Base-by-base conservation (phyloP, 2,113 vertebrate genomes). In the Corythornis madagascariensis region DNA sequence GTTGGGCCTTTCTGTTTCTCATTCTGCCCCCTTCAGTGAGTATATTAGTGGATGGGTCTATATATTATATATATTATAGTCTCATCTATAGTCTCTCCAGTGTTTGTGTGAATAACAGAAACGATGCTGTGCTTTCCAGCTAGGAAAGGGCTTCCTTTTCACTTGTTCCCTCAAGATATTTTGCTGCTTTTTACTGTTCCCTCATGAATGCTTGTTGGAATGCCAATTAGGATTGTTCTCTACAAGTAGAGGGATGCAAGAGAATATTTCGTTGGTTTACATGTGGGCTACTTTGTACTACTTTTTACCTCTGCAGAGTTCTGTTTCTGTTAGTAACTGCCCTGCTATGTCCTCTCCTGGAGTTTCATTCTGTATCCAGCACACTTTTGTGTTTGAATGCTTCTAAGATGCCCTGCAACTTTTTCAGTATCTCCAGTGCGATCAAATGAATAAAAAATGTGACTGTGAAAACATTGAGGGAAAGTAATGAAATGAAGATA, bases 401-500 rank as follows among this genome's bases (percentile, higher is more conserved):
- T 84, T 84, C 0, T 10, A 85, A 63, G 28, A 61, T 83, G 42
- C 21, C 33, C 38, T 69, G 42, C 60, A 94, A 74, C n/a, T 78
- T 90, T 71, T 90, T 71, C 56, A 50, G 12, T 50, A 42, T 64
- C 65, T 75, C 33, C 66, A 89, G n/a, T 57, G 33, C 38, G 67
- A 84, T 76, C 71, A 50, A 72, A 70, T 26, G 12, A 70, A 70
- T 83, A 63, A 40, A 91, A 79, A 91, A 86, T 60, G 13, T 86
- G 25, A 55, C 57, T 55, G 9, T 55, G 50, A 79, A 77, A 92
- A 50, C 24, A 64, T 43, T 88, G 78, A 91, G 83, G 78, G 65
- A 65, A 85, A 89, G 72, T 61, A 83, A 83, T 88, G 81, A 89
- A 93, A 82, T 83, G 57, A 92, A 80, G 74, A 89, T 88, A 61